These are phyloP conservation scores for Dryomyza anilis DNA, from an alignment of 2,888 invertebrate genomes.

Conservation along the genomic window DNA sequence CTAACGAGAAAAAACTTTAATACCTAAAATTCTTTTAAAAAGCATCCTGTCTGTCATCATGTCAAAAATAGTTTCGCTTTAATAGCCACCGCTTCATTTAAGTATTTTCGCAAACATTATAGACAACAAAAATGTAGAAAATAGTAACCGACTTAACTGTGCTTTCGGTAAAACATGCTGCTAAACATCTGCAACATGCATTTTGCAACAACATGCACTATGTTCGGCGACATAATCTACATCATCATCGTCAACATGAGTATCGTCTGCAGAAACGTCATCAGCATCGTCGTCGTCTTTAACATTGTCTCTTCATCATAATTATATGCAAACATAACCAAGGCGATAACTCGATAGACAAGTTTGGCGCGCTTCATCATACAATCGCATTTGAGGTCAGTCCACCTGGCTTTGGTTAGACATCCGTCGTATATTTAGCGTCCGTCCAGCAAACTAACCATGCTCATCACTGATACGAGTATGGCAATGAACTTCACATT, in stretches of 20 bases:
- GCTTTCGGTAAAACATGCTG: too few relatives aligned
- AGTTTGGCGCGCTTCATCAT: slow-evolving; percentile 8
- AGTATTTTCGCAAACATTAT: too few relatives aligned
- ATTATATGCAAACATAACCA: neutral
- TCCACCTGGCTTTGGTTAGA: neutral
- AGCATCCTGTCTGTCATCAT: too few relatives aligned
- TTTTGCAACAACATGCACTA: neutral
- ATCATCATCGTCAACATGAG: neutral
- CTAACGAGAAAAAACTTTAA: too few relatives aligned
- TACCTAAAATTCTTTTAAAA: too few relatives aligned
- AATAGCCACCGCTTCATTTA: too few relatives aligned
- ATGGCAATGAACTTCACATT: slow-evolving; percentile 55
- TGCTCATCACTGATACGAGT: slow-evolving; percentile 36
- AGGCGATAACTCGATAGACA: slow-evolving; percentile 1
- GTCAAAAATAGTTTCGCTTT: too few relatives aligned
- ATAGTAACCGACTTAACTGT: too few relatives aligned
- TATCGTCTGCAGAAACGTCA: neutral
- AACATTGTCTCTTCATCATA: neutral
- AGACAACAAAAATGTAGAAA: too few relatives aligned
- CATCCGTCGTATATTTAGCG: neutral
- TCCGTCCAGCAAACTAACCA: neutral
- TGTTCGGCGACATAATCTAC: neutral
- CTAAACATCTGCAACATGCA: neutral
- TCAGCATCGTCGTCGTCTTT: too few relatives aligned
- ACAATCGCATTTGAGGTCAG: too few relatives aligned